Percentiles rank a stretch among this genome's conserved stretches.
Evolutionary conservation across 92 coral and sea anemone genomes (phyloP).

Genomic region (Phenganax marumi): DNA sequence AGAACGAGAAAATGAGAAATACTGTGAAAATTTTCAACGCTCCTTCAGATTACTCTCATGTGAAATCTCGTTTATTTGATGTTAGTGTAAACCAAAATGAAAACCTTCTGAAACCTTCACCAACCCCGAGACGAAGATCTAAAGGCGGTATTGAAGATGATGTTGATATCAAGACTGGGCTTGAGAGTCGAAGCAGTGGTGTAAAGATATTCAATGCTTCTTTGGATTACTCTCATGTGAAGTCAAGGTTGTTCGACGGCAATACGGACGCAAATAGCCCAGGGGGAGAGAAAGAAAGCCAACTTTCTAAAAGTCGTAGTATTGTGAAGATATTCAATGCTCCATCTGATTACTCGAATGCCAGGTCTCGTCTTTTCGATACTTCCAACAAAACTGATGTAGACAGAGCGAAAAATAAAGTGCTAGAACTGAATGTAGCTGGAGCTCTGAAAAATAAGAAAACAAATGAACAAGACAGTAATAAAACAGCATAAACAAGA

Average conservation of each 20-base stretch:
- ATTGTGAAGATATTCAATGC: constrained; percentile 48
- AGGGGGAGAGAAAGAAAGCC: constrained; percentile 31
- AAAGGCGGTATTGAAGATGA: constrained; percentile 11
- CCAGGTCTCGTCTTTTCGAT: constrained; percentile 61
- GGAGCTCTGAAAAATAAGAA: background rate
- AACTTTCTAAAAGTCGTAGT: constrained; percentile 48
- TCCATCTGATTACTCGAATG: constrained; percentile 65
- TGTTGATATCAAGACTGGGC: background rate
- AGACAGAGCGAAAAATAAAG: background rate
- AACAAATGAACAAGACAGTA: background rate
- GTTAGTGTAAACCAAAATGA: too few relatives aligned
- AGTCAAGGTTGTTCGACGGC: constrained; percentile 11
- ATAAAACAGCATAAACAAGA: background rate
- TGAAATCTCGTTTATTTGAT: constrained; percentile 9
- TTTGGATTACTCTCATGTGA: constrained; percentile 73
- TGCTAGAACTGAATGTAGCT: background rate
- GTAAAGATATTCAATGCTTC: constrained; percentile 56
- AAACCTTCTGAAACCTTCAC: too few relatives aligned
- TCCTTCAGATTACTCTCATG: constrained; percentile 72
- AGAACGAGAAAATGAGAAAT: background rate
- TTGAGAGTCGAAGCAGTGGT: too few relatives aligned
- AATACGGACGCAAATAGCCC: background rate
- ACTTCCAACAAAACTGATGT: constrained; percentile 1
- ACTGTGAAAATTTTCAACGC: constrained; percentile 69
- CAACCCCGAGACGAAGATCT: background rate